Conservation (phyloP, 1,140 invertebrate genomes). For the Cydia strobilella region DNA sequence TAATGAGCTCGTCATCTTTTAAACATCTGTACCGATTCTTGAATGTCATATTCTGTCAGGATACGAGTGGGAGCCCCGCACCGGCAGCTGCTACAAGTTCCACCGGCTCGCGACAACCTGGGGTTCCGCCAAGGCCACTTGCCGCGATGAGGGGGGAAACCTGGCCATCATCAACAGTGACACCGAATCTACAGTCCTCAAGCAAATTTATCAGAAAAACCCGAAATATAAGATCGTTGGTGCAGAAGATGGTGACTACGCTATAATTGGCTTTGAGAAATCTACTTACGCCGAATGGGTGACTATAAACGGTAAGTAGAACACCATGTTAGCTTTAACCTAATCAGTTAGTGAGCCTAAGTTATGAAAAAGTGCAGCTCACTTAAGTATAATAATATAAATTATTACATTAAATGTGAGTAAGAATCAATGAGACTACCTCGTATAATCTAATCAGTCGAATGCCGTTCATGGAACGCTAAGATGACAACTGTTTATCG, state of each 20-base stretch:
- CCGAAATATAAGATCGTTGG: not conserved
- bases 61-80: not conserved
- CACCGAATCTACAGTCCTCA: not conserved
- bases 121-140: not conserved
- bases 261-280: not conserved
- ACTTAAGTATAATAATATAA: too few relatives aligned
- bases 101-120: not conserved
- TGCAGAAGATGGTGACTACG: not conserved
- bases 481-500: too few relatives aligned
- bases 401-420: too few relatives aligned
- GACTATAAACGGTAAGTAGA: not conserved
- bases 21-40: too few relatives aligned
- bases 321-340: too few relatives aligned
- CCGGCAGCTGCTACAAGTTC: slow-evolving; percentile 12
- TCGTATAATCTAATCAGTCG: too few relatives aligned
- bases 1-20: too few relatives aligned
- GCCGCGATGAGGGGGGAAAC: not conserved
- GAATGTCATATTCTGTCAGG: not conserved
- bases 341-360: too few relatives aligned
- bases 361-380: too few relatives aligned
- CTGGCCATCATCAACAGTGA: not conserved
- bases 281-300: not conserved
- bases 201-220: not conserved
- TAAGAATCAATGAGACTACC: too few relatives aligned
- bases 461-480: too few relatives aligned